These are phyloP conservation scores for Fukomys damarensis DNA, from an alignment of 2,113 vertebrate species.

Conservation along the genomic window DNA sequence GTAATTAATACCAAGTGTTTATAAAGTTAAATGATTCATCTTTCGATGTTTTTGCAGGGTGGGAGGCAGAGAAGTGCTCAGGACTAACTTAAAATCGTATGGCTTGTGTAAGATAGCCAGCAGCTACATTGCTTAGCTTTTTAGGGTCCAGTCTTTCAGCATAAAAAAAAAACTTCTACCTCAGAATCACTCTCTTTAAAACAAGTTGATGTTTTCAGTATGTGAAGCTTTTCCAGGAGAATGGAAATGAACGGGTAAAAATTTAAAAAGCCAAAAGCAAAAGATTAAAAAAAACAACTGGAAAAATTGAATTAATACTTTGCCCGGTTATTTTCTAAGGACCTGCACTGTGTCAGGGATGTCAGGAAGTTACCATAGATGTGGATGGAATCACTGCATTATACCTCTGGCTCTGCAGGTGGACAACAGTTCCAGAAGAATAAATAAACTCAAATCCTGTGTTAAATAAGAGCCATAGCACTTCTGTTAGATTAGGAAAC, in stretches of 20 bases:
- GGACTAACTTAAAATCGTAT: background rate
- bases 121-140: background rate
- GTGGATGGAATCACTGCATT: background rate
- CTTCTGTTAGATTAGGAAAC: conserved; percentile 51
- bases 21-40: conserved; percentile 48
- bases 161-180: background rate
- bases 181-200: conserved; percentile 42
- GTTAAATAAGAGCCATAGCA: conserved; percentile 13
- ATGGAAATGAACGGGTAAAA: conserved; percentile 60
- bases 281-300: conserved; percentile 65
- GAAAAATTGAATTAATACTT: conserved; percentile 60
- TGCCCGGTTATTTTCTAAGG: conserved; percentile 57
- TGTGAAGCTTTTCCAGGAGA: conserved; percentile 47
- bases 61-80: background rate
- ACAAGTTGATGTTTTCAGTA: conserved; percentile 57
- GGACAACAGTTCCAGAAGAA: conserved; percentile 65
- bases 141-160: background rate
- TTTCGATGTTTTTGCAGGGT: conserved; percentile 22
- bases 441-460: conserved; percentile 67
- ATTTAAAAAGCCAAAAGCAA: conserved; percentile 67
- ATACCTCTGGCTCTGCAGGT: conserved; percentile 55
- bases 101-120: background rate
- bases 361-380: conserved; percentile 57
- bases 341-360: conserved; percentile 40
- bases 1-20: conserved; percentile 38